phyloP scores from a whole-genome alignment of 2,888 invertebrate genomes.

The Morpho helenor region DNA sequence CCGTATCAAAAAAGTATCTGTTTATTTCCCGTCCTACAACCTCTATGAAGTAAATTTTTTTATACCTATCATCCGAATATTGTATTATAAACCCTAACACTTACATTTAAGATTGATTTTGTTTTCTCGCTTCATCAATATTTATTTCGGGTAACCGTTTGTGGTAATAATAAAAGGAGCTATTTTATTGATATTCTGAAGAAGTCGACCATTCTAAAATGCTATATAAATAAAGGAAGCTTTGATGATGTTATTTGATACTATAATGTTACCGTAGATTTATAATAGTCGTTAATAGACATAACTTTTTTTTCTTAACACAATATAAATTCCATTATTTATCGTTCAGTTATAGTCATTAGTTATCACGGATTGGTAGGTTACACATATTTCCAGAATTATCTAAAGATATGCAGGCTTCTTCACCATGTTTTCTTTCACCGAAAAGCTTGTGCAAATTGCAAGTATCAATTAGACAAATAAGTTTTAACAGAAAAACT shows the following conservation, averaged over 20 bases:
- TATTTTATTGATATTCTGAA: slow-evolving; percentile 26
- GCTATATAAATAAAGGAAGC: slow-evolving; percentile 24
- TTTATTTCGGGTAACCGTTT: slow-evolving; percentile 21
- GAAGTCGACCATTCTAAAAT: slow-evolving; percentile 23
- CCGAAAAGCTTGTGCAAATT: too few species aligned
- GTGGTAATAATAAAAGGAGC: slow-evolving; percentile 25
- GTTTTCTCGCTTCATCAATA: background rate
- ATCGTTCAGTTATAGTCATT: too few species aligned
- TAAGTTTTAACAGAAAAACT: too few species aligned
- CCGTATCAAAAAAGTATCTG: slow-evolving; percentile 25
- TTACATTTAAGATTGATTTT: slow-evolving; percentile 12
- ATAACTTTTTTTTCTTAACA: too few species aligned
- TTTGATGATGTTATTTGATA: slow-evolving; percentile 16
- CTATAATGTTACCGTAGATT: slow-evolving; percentile 14
- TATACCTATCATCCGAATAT: slow-evolving; percentile 8
- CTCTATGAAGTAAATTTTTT: slow-evolving; percentile 18
- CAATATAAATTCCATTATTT: too few species aligned
- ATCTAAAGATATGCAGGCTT: too few species aligned
- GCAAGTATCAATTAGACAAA: too few species aligned
- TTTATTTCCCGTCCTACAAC: slow-evolving; percentile 22
- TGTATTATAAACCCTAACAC: slow-evolving; percentile 6
- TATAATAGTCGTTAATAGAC: background rate
- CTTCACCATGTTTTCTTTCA: too few species aligned
- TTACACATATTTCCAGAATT: too few species aligned
- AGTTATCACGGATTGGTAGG: too few species aligned